These are phyloP conservation scores for Drosophila nasuta DNA, from an alignment of 1,140 invertebrate species.

Conservation along the genomic window DNA sequence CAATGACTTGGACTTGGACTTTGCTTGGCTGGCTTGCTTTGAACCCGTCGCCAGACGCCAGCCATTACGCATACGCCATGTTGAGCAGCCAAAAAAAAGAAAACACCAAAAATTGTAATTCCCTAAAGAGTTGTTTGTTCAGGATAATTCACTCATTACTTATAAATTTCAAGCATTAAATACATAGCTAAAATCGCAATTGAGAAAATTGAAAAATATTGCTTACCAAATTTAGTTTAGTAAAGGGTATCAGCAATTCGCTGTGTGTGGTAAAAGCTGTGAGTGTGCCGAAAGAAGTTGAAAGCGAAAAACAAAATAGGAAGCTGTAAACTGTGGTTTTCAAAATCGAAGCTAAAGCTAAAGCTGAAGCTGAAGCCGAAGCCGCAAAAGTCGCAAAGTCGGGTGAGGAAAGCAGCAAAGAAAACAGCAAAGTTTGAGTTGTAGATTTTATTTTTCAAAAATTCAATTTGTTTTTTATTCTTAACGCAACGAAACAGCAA, in stretches of 20 bases:
- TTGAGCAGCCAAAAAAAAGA: not conserved
- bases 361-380: slow-evolving; percentile 23
- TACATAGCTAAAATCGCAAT: too few relatives aligned
- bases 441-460: slow-evolving; percentile 27
- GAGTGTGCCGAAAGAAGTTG: not conserved
- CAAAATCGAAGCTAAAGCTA: too few relatives aligned
- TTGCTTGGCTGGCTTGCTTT: slow-evolving; percentile 22
- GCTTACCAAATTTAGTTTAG: too few relatives aligned
- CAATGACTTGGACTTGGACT: slow-evolving; percentile 36
- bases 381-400: not conserved
- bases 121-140: too few relatives aligned
- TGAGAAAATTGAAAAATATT: too few relatives aligned
- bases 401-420: slow-evolving; percentile 21
- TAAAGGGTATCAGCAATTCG: slow-evolving; percentile 3
- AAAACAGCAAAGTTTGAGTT: slow-evolving; percentile 34
- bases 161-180: too few relatives aligned
- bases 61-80: slow-evolving; percentile 66
- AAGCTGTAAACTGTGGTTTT: not conserved
- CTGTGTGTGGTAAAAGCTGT: slow-evolving; percentile 21
- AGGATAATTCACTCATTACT: too few relatives aligned
- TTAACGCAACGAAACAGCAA: not conserved
- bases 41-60: slow-evolving; percentile 33
- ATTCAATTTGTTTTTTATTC: not conserved
- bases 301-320: slow-evolving; percentile 24
- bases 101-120: too few relatives aligned